phyloP scores from a whole-genome alignment of 1,140 invertebrate species.

The Cherax quadricarinatus region DNA sequence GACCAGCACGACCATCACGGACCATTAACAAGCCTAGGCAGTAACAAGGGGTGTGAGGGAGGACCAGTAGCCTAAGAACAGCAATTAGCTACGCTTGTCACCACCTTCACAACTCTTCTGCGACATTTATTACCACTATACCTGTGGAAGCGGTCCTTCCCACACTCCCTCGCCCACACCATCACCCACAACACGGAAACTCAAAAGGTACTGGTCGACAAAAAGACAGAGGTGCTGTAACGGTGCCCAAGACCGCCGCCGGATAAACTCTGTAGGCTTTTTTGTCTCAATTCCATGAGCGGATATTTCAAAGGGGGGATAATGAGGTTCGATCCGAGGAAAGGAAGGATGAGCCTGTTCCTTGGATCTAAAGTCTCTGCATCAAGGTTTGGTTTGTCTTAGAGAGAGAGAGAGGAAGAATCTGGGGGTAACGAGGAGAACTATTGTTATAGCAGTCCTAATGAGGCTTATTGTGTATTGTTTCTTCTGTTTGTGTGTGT shows the following conservation, averaged over 20 bases:
- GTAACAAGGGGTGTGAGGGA: slow-evolving; percentile 17
- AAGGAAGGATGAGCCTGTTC: too few species aligned
- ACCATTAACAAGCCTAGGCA: not conserved
- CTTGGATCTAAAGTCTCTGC: too few species aligned
- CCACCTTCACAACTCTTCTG: slow-evolving; percentile 42
- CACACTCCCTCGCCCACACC: not conserved
- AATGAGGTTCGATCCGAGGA: too few species aligned
- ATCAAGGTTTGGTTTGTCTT: too few species aligned
- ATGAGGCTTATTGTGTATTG: too few species aligned
- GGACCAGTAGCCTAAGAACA: not conserved
- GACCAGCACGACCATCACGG: not conserved
- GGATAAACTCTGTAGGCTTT: not conserved
- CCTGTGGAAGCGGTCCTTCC: not conserved
- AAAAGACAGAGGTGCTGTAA: not conserved
- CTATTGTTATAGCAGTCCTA: too few species aligned
- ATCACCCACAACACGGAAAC: not conserved
- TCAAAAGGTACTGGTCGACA: too few species aligned
- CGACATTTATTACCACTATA: slow-evolving; percentile 38
- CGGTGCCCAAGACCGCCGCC: too few species aligned
- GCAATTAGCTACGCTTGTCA: slow-evolving; percentile 37
- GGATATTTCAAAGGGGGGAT: too few species aligned
- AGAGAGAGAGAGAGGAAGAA: too few species aligned
- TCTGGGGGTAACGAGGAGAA: too few species aligned
- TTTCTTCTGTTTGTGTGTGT: too few species aligned
- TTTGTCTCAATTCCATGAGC: not conserved